Base-by-base conservation (phyloP, 2,113 vertebrate species). In the Osmerus eperlanus region DNA sequence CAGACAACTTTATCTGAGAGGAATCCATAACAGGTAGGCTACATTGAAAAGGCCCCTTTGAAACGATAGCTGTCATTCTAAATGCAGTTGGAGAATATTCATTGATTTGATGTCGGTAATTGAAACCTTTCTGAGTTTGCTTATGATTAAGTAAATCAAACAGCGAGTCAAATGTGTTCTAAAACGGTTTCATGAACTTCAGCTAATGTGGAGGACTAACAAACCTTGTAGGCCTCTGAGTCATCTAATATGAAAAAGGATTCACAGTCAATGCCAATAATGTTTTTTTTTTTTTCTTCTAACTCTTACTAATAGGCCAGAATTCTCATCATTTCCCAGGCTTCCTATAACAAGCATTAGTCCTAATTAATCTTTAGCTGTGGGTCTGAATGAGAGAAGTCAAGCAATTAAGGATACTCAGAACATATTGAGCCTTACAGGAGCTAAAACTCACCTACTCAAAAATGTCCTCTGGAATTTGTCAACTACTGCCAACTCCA, bases 311-410 rank as follows among this genome's bases (percentile, higher is more conserved):
- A 28, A 62, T 15, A 29, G 9, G 4, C 15, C 19, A 36, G 29
- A 53, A 53, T 29, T 32, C n/a, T 54, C 67, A 53, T 54, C 11
- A 15, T 67, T 67, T 67, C 47, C 23, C 16, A 67, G 65, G 65
- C n/a, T 55, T 23, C 23, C 25, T 47, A 4, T 36, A 58, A 51
- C 61, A 23, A 63, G 28, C 28, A 52, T 68, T 58, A 19, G 19
- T 29, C 15, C 32, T 68, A 68, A 77, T 77, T 64, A 72, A 77
- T 21, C 65, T 41, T 28, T 60, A 65, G 47, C 67, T 56, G 63
- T n/a, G 25, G 19, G 11, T 41, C 64, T 68, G 11, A 54, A 7
- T 66, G 56, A 68, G 70, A 72, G 62, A 36, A 53, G 53, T 56
- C 13, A 47, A 47, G 9, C 63, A 25, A 68, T 72, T 63, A 68